A percentile compares a stretch with the other conserved stretches of the same genome.
phyloP scores from a whole-genome alignment of 2,113 vertebrate species.

The Cynopterus brachyotis region DNA sequence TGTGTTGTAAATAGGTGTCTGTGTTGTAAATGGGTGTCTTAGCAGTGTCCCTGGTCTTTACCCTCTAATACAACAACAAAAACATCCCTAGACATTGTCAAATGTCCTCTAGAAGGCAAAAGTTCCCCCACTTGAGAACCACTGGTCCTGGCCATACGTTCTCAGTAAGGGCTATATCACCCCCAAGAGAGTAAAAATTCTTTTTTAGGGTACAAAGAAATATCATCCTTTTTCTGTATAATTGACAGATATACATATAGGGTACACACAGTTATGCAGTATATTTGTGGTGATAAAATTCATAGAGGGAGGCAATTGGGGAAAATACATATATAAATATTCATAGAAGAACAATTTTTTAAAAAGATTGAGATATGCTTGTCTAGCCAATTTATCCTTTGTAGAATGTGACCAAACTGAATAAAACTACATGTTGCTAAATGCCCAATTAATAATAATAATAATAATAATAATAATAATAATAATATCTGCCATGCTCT shows the following conservation, averaged over 20 bases:
- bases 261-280: not conserved
- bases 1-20: rapidly evolving
- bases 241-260: not conserved
- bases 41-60: not conserved
- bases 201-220: not conserved
- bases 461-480: not conserved
- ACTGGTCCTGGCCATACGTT: not conserved
- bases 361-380: not conserved
- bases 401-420: not conserved
- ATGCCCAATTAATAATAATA: not conserved
- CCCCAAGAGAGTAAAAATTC: not conserved
- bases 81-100: not conserved
- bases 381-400: not conserved
- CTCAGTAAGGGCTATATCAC: not conserved
- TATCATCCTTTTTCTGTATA: not conserved
- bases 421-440: not conserved
- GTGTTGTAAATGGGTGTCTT: rapidly evolving
- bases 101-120: not conserved
- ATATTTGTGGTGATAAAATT: not conserved
- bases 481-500: not conserved
- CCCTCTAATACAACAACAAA: not conserved
- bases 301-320: not conserved
- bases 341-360: not conserved
- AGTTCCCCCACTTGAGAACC: not conserved
- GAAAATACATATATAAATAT: not conserved